Percentiles rank a stretch among this genome's conserved stretches.
Conservation (phyloP, 2,888 invertebrate genomes). For the Microctonus aethiopoides region DNA sequence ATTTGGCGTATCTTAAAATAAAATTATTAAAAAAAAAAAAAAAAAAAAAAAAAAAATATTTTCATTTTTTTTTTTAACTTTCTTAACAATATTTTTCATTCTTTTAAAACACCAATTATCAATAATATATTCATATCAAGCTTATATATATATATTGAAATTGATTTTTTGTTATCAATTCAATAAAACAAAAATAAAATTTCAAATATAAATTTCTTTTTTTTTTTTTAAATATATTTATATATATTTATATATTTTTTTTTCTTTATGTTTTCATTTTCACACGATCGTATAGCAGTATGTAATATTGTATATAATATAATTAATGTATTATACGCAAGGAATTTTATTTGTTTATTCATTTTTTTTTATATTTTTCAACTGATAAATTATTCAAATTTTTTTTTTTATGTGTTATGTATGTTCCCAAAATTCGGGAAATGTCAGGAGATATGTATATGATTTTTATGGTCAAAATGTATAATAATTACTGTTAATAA, state of each 20-base stretch:
- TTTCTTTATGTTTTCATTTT: background rate
- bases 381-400: constrained; percentile 32
- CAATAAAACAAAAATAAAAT: background rate
- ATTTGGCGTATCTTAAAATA: constrained; percentile 54
- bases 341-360: constrained; percentile 22
- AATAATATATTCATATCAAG: too few relatives aligned
- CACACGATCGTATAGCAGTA: constrained; percentile 33
- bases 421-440: constrained; percentile 35
- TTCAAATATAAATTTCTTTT: background rate
- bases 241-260: background rate
- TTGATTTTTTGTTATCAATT: too few relatives aligned
- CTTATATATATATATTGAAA: too few relatives aligned
- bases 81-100: too few relatives aligned
- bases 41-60: too few relatives aligned
- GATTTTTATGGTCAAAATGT: constrained; percentile 56
- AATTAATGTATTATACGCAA: constrained; percentile 44
- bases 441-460: constrained; percentile 57
- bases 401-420: constrained; percentile 26
- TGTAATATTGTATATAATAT: constrained; percentile 52
- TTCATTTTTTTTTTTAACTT: too few relatives aligned
- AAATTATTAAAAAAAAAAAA: constrained; percentile 21
- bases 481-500: constrained; percentile 1
- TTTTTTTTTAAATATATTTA: background rate
- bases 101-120: too few relatives aligned
- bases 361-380: constrained; percentile 15